Evolutionary conservation across 2,113 vertebrate species (phyloP).

Genomic region (Barbus barbus): DNA sequence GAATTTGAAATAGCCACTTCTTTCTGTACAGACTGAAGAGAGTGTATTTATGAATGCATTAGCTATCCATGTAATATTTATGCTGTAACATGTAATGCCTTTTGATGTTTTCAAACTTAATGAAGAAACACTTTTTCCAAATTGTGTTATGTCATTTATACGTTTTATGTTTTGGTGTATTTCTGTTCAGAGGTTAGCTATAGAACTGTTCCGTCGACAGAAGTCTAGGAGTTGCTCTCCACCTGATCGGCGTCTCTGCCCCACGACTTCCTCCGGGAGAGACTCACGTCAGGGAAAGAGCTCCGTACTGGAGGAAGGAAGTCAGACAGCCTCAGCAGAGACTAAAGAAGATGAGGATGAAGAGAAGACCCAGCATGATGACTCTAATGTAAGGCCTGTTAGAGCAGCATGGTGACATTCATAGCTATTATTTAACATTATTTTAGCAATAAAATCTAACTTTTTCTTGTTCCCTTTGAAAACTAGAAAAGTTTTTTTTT

Average conservation of each 20-base stretch:
- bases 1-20: neutral
- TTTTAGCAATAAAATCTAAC: neutral
- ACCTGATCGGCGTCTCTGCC: conserved; percentile 84
- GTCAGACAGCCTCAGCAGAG: conserved; percentile 66
- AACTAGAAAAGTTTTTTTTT: neutral
- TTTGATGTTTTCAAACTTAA: no score
- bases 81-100: no score
- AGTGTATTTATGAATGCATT: neutral
- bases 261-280: conserved; percentile 75
- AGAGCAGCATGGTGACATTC: neutral
- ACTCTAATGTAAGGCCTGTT: conserved; percentile 84
- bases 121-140: no score
- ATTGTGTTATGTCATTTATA: neutral
- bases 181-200: conserved; percentile 84
- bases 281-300: conserved; percentile 79
- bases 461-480: neutral
- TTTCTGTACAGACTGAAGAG: neutral
- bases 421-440: no score
- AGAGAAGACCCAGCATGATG: conserved; percentile 87
- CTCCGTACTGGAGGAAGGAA: conserved; percentile 60
- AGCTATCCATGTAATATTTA: neutral
- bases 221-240: conserved; percentile 91
- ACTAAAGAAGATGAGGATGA: conserved; percentile 82
- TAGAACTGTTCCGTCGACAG: conserved; percentile 91
- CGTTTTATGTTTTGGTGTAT: conserved; percentile 34